A percentile compares a stretch with the other conserved stretches of the same genome.
Evolutionary conservation across 2,113 vertebrate species (phyloP).

Genomic region (Uropsilus gracilis): DNA sequence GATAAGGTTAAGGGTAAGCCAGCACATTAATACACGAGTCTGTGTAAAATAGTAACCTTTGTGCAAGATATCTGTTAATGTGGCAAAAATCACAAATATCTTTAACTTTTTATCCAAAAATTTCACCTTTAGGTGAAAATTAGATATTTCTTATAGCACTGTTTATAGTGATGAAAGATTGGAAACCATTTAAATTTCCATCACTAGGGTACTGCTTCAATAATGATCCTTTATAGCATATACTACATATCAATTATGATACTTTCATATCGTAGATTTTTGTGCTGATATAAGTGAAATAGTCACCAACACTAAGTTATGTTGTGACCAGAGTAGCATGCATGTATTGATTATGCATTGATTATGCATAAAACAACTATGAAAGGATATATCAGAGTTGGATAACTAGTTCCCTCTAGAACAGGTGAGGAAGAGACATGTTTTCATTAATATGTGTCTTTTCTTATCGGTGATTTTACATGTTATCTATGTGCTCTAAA

Average conservation of each 20-base stretch:
- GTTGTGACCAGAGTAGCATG: neutral
- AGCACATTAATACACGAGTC: neutral
- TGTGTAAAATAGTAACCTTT: neutral
- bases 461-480: neutral
- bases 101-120: neutral
- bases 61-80: neutral
- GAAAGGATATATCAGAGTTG: neutral
- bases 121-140: neutral
- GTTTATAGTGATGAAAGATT: neutral
- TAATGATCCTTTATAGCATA: neutral
- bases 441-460: neutral
- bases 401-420: neutral
- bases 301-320: neutral
- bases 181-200: neutral
- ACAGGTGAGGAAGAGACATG: neutral
- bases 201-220: neutral
- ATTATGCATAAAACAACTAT: neutral
- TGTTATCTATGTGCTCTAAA: constrained; percentile 15
- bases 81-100: neutral
- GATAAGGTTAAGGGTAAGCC: neutral
- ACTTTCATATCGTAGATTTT: neutral
- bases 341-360: neutral
- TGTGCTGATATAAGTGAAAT: neutral
- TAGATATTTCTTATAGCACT: neutral
- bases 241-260: neutral